A percentile compares a stretch with the other conserved stretches of the same genome.
Evolutionary conservation across 2,888 invertebrate species (phyloP).

Genomic region (Tyria jacobaeae): DNA sequence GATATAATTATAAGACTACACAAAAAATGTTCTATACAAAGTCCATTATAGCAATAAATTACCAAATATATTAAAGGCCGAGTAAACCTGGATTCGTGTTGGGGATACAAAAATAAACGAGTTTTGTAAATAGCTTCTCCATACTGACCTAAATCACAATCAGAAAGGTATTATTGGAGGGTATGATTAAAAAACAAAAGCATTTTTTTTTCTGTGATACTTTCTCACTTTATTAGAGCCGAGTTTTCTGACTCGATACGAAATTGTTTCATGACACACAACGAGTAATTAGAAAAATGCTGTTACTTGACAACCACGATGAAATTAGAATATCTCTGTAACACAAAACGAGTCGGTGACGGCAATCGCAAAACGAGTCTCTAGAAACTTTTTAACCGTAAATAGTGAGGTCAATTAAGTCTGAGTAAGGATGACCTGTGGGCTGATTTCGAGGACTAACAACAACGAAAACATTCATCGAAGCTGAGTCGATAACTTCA

Average conservation of each 20-base stretch:
- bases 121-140: background rate
- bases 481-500: too few species aligned
- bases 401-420: too few species aligned
- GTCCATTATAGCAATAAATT: background rate
- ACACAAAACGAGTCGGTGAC: too few species aligned
- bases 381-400: too few species aligned
- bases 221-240: background rate
- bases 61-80: background rate
- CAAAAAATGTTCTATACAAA: background rate
- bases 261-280: background rate
- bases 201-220: background rate
- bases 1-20: background rate
- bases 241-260: background rate
- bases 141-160: conserved; percentile 1
- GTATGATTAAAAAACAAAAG: conserved; percentile 2
- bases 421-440: too few species aligned
- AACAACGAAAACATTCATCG: too few species aligned
- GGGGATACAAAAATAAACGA: background rate
- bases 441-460: too few species aligned
- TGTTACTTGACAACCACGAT: too few species aligned
- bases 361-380: too few species aligned
- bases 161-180: background rate
- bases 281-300: too few species aligned
- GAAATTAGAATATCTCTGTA: too few species aligned
- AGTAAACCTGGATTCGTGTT: background rate